Conservation (phyloP, 2,797 vertebrate genomes). For the Pithecia hirsuta region DNA sequence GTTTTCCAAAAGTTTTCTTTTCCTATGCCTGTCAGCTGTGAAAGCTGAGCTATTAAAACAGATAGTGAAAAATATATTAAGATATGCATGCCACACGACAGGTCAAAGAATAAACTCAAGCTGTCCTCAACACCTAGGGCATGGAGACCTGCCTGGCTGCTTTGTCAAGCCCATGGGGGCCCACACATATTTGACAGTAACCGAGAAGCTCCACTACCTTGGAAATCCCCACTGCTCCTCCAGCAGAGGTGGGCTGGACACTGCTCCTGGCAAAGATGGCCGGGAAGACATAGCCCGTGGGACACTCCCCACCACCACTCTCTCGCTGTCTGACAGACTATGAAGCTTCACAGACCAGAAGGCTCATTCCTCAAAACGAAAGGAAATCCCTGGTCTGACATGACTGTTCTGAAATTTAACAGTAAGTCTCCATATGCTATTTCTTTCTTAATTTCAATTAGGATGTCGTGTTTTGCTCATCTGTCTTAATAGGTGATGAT, state of each 20-base stretch:
- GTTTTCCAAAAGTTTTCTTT: conserved; percentile 95
- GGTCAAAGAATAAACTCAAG: background rate
- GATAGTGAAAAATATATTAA: conserved; percentile 51
- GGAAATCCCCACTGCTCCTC: background rate
- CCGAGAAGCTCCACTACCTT: background rate
- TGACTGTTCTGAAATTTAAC: background rate
- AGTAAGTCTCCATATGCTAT: background rate
- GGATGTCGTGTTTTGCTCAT: background rate
- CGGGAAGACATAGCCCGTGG: background rate
- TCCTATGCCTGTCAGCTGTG: conserved; percentile 93
- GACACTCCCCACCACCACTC: background rate
- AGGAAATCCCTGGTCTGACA: background rate
- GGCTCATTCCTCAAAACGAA: background rate
- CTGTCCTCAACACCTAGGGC: background rate
- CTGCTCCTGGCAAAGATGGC: background rate
- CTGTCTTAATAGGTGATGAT: background rate
- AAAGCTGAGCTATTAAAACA: conserved; percentile 88
- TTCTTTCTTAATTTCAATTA: conserved; percentile 32
- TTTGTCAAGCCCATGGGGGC: background rate
- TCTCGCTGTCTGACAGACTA: background rate
- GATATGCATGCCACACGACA: background rate
- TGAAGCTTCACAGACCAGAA: background rate
- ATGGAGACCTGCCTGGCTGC: background rate
- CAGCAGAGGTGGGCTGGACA: background rate
- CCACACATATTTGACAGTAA: background rate